These are phyloP conservation scores for Centropus unirufus DNA, from an alignment of 2,113 vertebrate species.

Conservation along the genomic window DNA sequence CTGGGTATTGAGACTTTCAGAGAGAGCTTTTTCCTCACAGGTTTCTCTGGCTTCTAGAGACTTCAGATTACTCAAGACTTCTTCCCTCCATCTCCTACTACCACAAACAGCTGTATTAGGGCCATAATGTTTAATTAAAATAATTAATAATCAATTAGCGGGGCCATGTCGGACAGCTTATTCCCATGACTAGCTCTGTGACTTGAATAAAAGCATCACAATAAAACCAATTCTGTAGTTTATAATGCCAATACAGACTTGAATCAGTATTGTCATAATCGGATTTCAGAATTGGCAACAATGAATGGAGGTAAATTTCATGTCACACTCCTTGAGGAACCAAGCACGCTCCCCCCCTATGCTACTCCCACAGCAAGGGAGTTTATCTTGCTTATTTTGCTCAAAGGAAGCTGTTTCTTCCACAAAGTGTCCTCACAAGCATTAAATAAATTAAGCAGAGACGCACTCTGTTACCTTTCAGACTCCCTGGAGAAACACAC, in stretches of 20 bases:
- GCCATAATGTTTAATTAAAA: background rate
- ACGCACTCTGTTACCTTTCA: slow-evolving; percentile 3
- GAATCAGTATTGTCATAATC: background rate
- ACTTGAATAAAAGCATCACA: background rate
- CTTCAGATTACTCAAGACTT: background rate
- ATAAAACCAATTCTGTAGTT: background rate
- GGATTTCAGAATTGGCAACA: background rate
- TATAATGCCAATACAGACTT: background rate
- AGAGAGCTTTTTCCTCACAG: background rate
- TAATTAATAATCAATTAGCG: background rate
- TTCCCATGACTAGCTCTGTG: background rate
- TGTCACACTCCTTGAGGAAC: background rate
- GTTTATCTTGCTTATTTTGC: background rate
- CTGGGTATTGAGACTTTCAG: background rate
- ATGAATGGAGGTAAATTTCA: background rate
- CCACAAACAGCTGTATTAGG: background rate
- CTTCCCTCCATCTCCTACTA: background rate
- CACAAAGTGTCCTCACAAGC: background rate
- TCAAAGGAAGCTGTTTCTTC: background rate
- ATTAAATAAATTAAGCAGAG: background rate
- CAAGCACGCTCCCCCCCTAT: background rate
- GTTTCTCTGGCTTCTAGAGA: background rate
- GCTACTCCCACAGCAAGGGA: background rate
- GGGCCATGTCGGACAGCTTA: background rate
- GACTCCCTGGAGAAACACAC: background rate